Base-by-base conservation (phyloP, 2,797 vertebrate species). In the Silurus aristotelis region DNA sequence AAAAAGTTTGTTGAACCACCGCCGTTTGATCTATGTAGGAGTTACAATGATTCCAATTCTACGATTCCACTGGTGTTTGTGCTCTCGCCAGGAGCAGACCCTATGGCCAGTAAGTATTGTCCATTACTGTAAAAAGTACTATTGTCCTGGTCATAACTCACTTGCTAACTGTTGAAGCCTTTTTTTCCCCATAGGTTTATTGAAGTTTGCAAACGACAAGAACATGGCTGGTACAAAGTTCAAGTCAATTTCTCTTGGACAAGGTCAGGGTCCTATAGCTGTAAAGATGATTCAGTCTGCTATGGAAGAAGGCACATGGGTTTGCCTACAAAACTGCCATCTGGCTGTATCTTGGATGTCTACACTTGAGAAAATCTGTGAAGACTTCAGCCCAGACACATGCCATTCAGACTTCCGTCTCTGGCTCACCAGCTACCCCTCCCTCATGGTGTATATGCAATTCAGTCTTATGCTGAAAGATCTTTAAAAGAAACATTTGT, bases 361-460 rank as follows among this genome's bases (percentile, higher is more conserved):
- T 10, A 93, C 90, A n/a, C 88, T 99, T 43, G 98, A 99, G 92
- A 99, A 98, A 93, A 97, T 97, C 88, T 99, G 98, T 89, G 98
- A 99, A 92, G 96, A 97, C 60, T 96, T 99, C 87, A 95, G 89
- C 75, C 84, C 89, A 60, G 94, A 95, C 64, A 94, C 89, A 5
- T 99, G 98, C 90, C 96, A 97, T 83, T 90, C 95, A 38, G 91
- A 93, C 48, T 99, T 99, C 92, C 96, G 98, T 72, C 97, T 99
- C 70, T 99, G 98, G 97, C 96, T 99, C 84, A 99, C 98, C 75
- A 99, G 98, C 90, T 99, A 99, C 89, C 98, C 98, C 60, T 99
- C 98, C 82, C 90, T 96, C 58, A 97, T 97, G 95, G 98, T 97
- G 84, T 52, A 58, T 68, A 68, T 77, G 31, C n/a, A 55, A 67